These are phyloP conservation scores for Hydropsyche tenuis DNA, from an alignment of 1,140 invertebrate species.

Conservation along the genomic window DNA sequence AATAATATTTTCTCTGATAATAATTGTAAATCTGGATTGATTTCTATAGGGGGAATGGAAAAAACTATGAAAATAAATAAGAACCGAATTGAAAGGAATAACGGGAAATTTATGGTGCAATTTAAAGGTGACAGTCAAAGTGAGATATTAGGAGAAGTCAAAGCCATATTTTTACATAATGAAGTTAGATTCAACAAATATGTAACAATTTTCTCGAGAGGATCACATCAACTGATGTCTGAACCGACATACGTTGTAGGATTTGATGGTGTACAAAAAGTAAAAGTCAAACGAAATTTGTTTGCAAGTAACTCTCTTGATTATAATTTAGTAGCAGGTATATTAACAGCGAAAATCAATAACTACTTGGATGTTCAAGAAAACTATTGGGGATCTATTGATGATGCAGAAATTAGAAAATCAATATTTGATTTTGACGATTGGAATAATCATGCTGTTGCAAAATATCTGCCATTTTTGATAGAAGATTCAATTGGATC, in stretches of 20 bases:
- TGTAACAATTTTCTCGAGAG: slow-evolving; percentile 50
- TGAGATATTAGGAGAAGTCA: slow-evolving; percentile 85
- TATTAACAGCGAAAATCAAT: slow-evolving; percentile 85
- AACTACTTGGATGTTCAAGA: slow-evolving; percentile 87
- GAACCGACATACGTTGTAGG: slow-evolving; percentile 85
- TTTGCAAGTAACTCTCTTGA: slow-evolving; percentile 87
- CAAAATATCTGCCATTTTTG: slow-evolving; percentile 87
- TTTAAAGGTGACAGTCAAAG: slow-evolving; percentile 92
- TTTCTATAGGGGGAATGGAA: slow-evolving; percentile 94
- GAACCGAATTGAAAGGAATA: slow-evolving; percentile 82
- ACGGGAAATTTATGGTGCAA: slow-evolving; percentile 85
- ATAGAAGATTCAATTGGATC: slow-evolving; percentile 76
- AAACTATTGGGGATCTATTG: slow-evolving; percentile 95
- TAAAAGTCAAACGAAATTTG: slow-evolving; percentile 89
- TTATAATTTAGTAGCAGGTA: slow-evolving; percentile 93
- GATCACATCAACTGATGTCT: slow-evolving; percentile 61
- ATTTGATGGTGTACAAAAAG: slow-evolving; percentile 93
- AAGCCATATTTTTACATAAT: slow-evolving; percentile 81
- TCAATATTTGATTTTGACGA: slow-evolving; percentile 99
- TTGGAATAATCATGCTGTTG: slow-evolving; percentile 97
- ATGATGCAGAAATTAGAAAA: slow-evolving; percentile 75
- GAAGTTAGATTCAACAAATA: slow-evolving; percentile 77
- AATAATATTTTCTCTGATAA: slow-evolving; percentile 88
- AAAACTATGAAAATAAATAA: slow-evolving; percentile 87
- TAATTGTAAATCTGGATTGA: slow-evolving; percentile 79